phyloP scores from a whole-genome alignment of 2,888 invertebrate genomes.

The Drosophila buzzatii region DNA sequence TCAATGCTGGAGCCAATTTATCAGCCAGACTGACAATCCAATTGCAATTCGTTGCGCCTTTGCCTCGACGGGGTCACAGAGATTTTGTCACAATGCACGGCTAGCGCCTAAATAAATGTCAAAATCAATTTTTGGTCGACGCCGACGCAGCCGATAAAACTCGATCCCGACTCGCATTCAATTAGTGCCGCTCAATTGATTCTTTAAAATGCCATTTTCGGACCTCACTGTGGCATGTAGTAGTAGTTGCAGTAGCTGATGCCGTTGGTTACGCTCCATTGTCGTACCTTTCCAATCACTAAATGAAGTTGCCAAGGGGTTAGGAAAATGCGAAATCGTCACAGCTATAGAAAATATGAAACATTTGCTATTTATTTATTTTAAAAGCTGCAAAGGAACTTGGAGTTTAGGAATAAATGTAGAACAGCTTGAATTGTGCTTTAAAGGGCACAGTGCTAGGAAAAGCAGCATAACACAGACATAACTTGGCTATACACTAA shows the following conservation, averaged over 20 bases:
- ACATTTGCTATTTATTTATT: background rate
- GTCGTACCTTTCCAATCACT: conserved; percentile 1
- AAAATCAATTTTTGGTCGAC: conserved; percentile 57
- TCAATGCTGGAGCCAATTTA: conserved; percentile 40
- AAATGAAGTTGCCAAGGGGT: conserved; percentile 37
- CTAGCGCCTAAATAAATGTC: conserved; percentile 74
- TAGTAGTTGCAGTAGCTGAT: conserved; percentile 3
- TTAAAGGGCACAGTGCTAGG: too few relatives aligned
- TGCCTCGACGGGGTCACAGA: conserved; percentile 66
- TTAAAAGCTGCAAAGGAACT: background rate
- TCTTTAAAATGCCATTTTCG: conserved; percentile 57
- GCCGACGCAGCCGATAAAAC: conserved; percentile 48
- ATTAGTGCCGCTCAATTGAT: conserved; percentile 75
- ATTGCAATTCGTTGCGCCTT: conserved; percentile 68
- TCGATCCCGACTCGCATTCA: conserved; percentile 39
- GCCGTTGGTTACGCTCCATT: conserved; percentile 35
- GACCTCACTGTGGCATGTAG: conserved; percentile 9
- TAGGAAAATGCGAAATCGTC: conserved; percentile 8
- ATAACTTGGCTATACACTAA: background rate
- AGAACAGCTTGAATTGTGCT: background rate
- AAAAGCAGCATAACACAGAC: too few relatives aligned
- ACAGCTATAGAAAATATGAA: background rate
- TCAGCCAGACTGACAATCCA: conserved; percentile 46
- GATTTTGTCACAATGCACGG: conserved; percentile 45
- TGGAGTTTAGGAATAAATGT: background rate